Evolutionary conservation across 2,888 invertebrate genomes (phyloP).

Genomic region (Nudaria mundana): DNA sequence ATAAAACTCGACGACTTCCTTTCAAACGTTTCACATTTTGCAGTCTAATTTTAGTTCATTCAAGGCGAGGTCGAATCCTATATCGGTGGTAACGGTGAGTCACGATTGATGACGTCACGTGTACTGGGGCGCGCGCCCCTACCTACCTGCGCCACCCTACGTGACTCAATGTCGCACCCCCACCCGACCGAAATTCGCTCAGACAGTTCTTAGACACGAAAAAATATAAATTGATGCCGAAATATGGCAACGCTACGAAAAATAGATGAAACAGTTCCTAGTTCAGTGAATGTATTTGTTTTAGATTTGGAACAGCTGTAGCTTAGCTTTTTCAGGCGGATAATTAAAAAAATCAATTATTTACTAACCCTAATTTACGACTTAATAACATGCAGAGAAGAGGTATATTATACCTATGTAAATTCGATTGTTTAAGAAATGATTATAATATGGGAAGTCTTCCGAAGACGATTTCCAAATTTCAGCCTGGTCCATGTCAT

Average conservation of each 20-base stretch:
- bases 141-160: slow-evolving; percentile 50
- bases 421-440: too few species aligned
- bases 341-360: too few species aligned
- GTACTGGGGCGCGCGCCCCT: slow-evolving; percentile 55
- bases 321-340: too few species aligned
- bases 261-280: too few species aligned
- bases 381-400: too few species aligned
- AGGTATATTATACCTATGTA: too few species aligned
- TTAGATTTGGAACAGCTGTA: too few species aligned
- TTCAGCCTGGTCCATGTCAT: too few species aligned
- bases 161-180: slow-evolving; percentile 55
- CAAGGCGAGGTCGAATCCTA: slow-evolving; percentile 41
- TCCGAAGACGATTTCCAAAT: too few species aligned
- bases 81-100: slow-evolving; percentile 52
- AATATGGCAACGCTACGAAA: slow-evolving; percentile 23
- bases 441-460: too few species aligned
- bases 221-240: slow-evolving; percentile 44
- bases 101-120: slow-evolving; percentile 60
- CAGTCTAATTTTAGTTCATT: slow-evolving; percentile 25
- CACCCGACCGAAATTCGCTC: slow-evolving; percentile 38
- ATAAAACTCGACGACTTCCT: slow-evolving; percentile 34
- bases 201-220: slow-evolving; percentile 48
- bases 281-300: too few species aligned
- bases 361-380: too few species aligned
- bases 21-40: slow-evolving; percentile 25